A percentile compares a stretch with the other conserved stretches of the same genome.
Evolutionary conservation across 2,888 invertebrate genomes (phyloP).

Genomic region (Caenorhabditis uteleia): DNA sequence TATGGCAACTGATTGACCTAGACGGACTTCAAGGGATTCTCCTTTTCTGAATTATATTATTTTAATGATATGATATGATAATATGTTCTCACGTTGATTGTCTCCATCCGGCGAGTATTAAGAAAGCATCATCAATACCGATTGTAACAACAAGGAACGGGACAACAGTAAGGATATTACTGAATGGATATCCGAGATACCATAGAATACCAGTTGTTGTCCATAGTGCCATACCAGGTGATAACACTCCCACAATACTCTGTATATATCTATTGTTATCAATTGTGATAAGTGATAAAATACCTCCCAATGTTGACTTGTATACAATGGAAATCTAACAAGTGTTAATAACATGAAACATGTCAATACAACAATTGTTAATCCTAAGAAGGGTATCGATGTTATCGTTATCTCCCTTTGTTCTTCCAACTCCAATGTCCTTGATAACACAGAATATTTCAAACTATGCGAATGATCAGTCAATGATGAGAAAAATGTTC

Average conservation of each 20-base stretch:
- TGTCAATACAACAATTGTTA: conserved; percentile 60
- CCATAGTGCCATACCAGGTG: conserved; percentile 65
- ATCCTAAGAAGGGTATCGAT: conserved; percentile 59
- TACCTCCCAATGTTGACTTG: conserved; percentile 64
- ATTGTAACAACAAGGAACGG: conserved; percentile 66
- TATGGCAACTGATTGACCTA: conserved; percentile 51
- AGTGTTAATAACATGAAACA: conserved; percentile 64
- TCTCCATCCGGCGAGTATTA: conserved; percentile 66
- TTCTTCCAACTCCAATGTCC: conserved; percentile 63
- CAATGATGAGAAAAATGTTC: conserved; percentile 51
- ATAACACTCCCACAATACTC: conserved; percentile 64
- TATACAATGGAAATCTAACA: conserved; percentile 56
- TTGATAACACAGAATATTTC: conserved; percentile 56
- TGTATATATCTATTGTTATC: conserved; percentile 14
- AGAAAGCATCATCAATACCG: conserved; percentile 67
- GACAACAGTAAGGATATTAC: conserved; percentile 66
- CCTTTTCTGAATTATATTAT: conserved; percentile 47
- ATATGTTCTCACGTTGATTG: conserved; percentile 57
- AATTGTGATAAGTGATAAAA: not conserved
- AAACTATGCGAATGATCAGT: conserved; percentile 48
- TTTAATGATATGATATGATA: not conserved
- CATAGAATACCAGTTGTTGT: conserved; percentile 63
- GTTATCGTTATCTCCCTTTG: conserved; percentile 62
- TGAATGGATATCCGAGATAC: conserved; percentile 61
- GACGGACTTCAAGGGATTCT: conserved; percentile 44